Evolutionary conservation across 2,113 vertebrate genomes (phyloP), one percentile per base, ranked within the genome.

Genomic region (Corythornis vintsioides): DNA sequence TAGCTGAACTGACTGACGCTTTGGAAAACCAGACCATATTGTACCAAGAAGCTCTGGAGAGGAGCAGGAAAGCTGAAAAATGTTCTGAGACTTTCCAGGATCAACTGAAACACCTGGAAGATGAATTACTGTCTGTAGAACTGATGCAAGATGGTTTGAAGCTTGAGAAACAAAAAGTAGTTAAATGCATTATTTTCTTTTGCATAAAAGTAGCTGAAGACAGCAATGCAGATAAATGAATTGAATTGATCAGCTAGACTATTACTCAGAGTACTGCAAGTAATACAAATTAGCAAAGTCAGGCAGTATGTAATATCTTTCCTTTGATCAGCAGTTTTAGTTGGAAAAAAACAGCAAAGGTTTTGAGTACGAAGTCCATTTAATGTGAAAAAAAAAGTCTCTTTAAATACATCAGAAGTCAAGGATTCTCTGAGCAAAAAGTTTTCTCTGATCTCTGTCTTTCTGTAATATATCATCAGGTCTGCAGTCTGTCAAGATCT

Each of bases 81-180:
- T 91, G 96, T 83, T 95, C 97, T 40, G 97, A 98, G 82, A 95
- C 95, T 73, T 97, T 99, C 84, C 98, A 96, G 26, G 33, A 96
- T 74, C 97, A 97, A 28, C 92, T 98, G 78, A 97, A 97, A 55
- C 80, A 92, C 21, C 93, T 98, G 92, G 98, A 99, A 95, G 96
- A 95, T 4, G 98, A 99, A 87, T 96, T 99, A 86, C 67, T 98
- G 15, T 96, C 97, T 35, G 96, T 97, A 74, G 97, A 98, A 25
- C 74, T 98, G 88, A 94, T 97, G 26, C 90, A 90, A 38, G 98
- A 99, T 81, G 94, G 85, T 74, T 95, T 98, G 90, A 97, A 96
- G 82, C 96, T 96, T 22, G 98, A 98, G 91, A 98, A 98, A 80
- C 97, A 98, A 94, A 98, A 98, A 74, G 99, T 99, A 98, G 96